Percentiles rank a stretch among this genome's conserved stretches.
These are phyloP conservation scores for Lutjanus campechanus DNA, from an alignment of 2,797 vertebrate species.

Conservation along the genomic window DNA sequence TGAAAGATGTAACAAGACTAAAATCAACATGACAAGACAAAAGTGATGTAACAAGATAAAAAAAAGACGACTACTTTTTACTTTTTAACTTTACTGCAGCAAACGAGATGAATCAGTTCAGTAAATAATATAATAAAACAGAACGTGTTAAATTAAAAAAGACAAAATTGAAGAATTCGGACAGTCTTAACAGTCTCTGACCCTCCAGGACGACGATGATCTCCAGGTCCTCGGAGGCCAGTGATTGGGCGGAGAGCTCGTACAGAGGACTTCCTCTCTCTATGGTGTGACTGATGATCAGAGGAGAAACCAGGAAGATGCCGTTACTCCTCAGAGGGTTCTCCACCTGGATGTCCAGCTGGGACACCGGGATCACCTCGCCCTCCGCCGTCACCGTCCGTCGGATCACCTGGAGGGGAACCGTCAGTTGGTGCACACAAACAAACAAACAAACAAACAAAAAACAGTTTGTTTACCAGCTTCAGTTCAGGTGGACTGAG, in stretches of 20 bases:
- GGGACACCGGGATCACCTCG: constrained; percentile 95
- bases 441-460: no score
- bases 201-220: constrained; percentile 97
- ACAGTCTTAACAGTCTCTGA: not conserved
- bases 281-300: constrained; percentile 96
- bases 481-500: not conserved
- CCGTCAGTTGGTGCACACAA: not conserved
- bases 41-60: no score
- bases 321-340: constrained; percentile 96
- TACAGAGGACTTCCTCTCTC: constrained; percentile 96
- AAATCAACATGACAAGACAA: no score
- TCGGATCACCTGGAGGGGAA: constrained; percentile 86
- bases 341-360: constrained; percentile 96
- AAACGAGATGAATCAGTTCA: no score
- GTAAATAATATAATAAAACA: no score
- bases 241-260: constrained; percentile 90
- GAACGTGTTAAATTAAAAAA: no score
- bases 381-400: constrained; percentile 94
- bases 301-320: constrained; percentile 95
- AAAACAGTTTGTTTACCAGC: not conserved
- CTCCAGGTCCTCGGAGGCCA: constrained; percentile 92
- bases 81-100: no score
- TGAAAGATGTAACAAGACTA: no score
- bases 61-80: no score
- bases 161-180: no score